Conservation (phyloP, 2,888 invertebrate genomes). For the Andrena haemorrhoa region DNA sequence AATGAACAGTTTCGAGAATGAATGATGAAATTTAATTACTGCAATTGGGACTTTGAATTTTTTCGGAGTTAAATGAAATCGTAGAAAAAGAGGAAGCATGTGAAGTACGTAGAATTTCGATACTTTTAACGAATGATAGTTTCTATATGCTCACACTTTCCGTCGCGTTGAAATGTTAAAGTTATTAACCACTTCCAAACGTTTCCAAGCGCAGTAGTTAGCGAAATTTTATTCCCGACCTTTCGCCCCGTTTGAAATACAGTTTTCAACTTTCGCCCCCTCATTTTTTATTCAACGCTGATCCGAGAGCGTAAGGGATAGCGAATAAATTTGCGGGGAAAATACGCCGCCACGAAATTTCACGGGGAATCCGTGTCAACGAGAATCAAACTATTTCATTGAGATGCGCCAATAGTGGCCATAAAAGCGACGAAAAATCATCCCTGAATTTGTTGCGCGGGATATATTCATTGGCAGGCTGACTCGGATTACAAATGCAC, state of each 20-base stretch:
- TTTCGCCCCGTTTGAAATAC: conserved; percentile 24
- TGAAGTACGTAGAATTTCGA: background rate
- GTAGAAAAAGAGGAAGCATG: background rate
- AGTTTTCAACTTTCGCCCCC: conserved; percentile 18
- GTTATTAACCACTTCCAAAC: background rate
- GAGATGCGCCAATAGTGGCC: background rate
- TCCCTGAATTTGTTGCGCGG: conserved; percentile 10
- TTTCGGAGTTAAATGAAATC: background rate
- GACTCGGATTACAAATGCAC: conserved; percentile 1
- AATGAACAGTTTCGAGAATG: background rate
- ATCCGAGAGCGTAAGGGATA: conserved; percentile 16
- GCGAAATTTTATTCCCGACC: conserved; percentile 22
- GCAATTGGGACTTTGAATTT: background rate
- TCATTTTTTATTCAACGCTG: conserved; percentile 14
- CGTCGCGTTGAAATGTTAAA: background rate
- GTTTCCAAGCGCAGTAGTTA: conserved; percentile 6
- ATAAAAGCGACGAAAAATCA: conserved; percentile 11
- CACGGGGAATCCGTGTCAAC: background rate
- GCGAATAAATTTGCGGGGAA: conserved; percentile 11
- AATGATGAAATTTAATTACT: background rate
- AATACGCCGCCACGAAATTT: conserved; percentile 14
- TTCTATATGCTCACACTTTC: background rate
- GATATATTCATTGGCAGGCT: conserved; percentile 13
- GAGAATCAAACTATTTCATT: conserved; percentile 1
- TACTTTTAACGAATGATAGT: background rate